phyloP scores from a whole-genome alignment of 2,113 vertebrate species.

The Scophthalmus maximus region DNA sequence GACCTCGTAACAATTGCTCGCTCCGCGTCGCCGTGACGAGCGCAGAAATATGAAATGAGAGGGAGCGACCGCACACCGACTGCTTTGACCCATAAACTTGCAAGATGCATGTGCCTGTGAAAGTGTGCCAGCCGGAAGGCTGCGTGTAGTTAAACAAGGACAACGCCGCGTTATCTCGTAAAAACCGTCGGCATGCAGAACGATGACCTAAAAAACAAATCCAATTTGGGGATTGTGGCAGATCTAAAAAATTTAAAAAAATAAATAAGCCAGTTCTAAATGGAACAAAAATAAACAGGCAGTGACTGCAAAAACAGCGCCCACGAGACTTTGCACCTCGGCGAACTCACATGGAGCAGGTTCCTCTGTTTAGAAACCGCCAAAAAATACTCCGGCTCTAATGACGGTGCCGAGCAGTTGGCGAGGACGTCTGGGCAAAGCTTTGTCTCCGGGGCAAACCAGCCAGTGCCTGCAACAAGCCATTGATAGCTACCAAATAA shows the following conservation, averaged over 20 bases:
- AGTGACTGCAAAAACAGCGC: constrained; percentile 22
- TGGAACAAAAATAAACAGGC: constrained; percentile 23
- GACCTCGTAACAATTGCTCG: constrained; percentile 33
- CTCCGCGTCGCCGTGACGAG: constrained; percentile 11
- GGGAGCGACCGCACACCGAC: constrained; percentile 5
- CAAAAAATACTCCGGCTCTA: constrained; percentile 50
- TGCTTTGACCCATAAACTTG: constrained; percentile 42
- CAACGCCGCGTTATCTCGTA: constrained; percentile 56
- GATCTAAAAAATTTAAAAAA: too few species aligned
- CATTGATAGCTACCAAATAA: constrained; percentile 69
- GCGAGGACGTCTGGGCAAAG: constrained; percentile 56
- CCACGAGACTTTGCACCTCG: constrained; percentile 48
- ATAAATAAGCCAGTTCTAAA: too few species aligned
- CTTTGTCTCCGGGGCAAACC: constrained; percentile 65
- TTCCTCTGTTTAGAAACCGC: constrained; percentile 61
- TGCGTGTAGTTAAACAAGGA: constrained; percentile 43
- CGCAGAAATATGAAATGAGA: constrained; percentile 46
- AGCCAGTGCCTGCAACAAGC: constrained; percentile 54
- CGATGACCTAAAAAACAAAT: constrained; percentile 58
- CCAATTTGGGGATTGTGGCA: constrained; percentile 46
- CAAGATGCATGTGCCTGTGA: constrained; percentile 29
- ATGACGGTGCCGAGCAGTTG: constrained; percentile 67
- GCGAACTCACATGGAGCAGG: constrained; percentile 49
- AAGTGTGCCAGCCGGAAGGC: constrained; percentile 54
- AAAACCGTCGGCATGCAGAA: constrained; percentile 49